Conservation (phyloP, 2,797 vertebrate species). For the Fistularia tabacaria region DNA sequence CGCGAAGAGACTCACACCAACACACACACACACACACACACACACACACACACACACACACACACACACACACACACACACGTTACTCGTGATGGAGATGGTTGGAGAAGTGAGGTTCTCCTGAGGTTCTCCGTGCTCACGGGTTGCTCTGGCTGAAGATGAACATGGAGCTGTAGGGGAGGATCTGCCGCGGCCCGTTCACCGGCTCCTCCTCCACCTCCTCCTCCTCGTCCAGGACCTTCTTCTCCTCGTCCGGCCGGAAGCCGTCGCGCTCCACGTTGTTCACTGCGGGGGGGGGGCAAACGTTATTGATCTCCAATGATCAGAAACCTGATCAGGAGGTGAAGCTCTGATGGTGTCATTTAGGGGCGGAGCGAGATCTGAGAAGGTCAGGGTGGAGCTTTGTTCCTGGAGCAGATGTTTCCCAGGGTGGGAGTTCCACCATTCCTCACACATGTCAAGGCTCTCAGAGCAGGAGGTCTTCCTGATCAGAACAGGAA, state of each 20-base stretch:
- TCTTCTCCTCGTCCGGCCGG: slow-evolving; percentile 85
- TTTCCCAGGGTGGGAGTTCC: too few species aligned
- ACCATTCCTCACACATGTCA: too few species aligned
- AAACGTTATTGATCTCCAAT: slow-evolving; percentile 5
- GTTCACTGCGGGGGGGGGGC: slow-evolving; percentile 78
- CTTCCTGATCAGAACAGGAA: too few species aligned
- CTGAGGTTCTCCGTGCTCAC: slow-evolving; percentile 74
- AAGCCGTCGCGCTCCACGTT: slow-evolving; percentile 83
- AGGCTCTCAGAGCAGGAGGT: too few species aligned
- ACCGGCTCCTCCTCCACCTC: slow-evolving; percentile 67
- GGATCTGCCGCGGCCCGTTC: slow-evolving; percentile 83
- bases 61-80: not conserved
- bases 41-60: slow-evolving; percentile 13
- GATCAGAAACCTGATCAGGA: slow-evolving; percentile 4
- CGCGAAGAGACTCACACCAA: too few species aligned
- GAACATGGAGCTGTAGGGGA: slow-evolving; percentile 98
- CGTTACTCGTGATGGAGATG: too few species aligned
- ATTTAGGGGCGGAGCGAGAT: too few species aligned
- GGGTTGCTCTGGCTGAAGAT: slow-evolving; percentile 91
- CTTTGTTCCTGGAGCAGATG: too few species aligned
- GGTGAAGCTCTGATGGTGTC: too few species aligned
- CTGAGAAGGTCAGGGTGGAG: too few species aligned
- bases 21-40: too few species aligned
- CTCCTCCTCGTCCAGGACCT: slow-evolving; percentile 81
- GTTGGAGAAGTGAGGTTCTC: too few species aligned